phyloP scores from a whole-genome alignment of 2,888 invertebrate species.

The Leptinotarsa haldemani region DNA sequence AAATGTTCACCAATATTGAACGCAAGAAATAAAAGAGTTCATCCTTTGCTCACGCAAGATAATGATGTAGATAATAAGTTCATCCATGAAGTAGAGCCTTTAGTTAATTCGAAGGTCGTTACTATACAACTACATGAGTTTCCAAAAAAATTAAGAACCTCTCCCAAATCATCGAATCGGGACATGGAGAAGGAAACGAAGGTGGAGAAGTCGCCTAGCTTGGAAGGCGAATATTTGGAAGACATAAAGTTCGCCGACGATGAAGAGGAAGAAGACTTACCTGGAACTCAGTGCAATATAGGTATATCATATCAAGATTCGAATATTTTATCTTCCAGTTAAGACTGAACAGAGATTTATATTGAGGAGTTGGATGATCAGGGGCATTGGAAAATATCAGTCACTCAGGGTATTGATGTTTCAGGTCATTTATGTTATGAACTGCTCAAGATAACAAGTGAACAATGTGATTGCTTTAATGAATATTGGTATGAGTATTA shows the following conservation, averaged over 20 bases:
- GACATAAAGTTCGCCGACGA: constrained; percentile 81
- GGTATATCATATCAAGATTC: constrained; percentile 63
- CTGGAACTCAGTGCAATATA: constrained; percentile 62
- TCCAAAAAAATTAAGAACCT: constrained; percentile 46
- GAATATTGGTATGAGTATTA: not conserved
- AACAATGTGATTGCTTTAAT: not conserved
- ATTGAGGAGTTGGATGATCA: constrained; percentile 35
- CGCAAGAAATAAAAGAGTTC: constrained; percentile 50
- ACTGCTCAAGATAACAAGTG: constrained; percentile 2
- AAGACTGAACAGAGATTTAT: constrained; percentile 50
- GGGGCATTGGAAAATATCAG: constrained; percentile 31
- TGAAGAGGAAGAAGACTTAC: constrained; percentile 68
- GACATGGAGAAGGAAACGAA: constrained; percentile 74
- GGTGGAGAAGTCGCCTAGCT: constrained; percentile 75
- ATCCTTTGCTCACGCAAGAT: constrained; percentile 49
- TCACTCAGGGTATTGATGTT: constrained; percentile 24
- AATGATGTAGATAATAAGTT: constrained; percentile 47
- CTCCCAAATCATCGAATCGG: constrained; percentile 43
- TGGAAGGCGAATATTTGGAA: constrained; percentile 71
- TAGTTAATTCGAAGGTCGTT: constrained; percentile 48
- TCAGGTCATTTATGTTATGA: not conserved
- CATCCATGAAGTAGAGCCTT: constrained; percentile 47
- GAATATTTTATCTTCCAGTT: constrained; percentile 63
- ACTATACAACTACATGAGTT: constrained; percentile 60
- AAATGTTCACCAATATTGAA: constrained; percentile 52